These are phyloP conservation scores for Tiaroga cobitis DNA, from an alignment of 2,797 vertebrate species.

Conservation along the genomic window DNA sequence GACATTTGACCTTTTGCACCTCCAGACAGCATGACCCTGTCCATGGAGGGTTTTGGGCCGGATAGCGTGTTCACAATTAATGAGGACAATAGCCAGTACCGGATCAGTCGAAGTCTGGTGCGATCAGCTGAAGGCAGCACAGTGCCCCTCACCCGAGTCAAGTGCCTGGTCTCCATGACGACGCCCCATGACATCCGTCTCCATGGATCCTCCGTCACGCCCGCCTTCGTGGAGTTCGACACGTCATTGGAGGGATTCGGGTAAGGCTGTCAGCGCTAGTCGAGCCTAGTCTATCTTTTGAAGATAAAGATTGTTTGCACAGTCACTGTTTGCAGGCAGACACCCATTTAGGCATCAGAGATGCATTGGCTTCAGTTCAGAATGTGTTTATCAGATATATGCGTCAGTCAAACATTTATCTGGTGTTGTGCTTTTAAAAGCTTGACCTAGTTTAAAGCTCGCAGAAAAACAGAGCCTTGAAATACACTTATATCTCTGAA, in stretches of 20 bases:
- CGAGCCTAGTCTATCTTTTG: conserved; percentile 5
- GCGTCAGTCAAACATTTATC: conserved; percentile 3
- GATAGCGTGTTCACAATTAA: conserved; percentile 91
- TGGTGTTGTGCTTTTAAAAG: conserved; percentile 22
- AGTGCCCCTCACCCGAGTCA: conserved; percentile 95
- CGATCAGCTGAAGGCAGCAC: conserved; percentile 96
- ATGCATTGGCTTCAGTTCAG: conserved; percentile 17
- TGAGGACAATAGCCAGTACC: conserved; percentile 92
- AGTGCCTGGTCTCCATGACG: conserved; percentile 99
- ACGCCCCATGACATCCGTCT: conserved; percentile 98
- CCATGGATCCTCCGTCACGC: conserved; percentile 92
- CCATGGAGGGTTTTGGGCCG: conserved; percentile 90
- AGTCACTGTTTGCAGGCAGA: conserved; percentile 14
- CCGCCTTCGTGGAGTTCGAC: conserved; percentile 97
- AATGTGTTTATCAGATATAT: conserved; percentile 24
- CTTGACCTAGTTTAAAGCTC: conserved; percentile 42
- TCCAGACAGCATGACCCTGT: conserved; percentile 90
- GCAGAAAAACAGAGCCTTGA: conserved; percentile 31
- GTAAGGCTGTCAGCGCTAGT: conserved; percentile 70
- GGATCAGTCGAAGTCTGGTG: conserved; percentile 95
- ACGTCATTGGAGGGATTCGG: conserved; percentile 95
- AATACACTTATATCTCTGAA: conserved; percentile 38
- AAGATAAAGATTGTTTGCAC: conserved; percentile 8
- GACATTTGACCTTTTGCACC: neutral
- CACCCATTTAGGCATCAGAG: neutral